Evolutionary conservation across 2,888 invertebrate genomes (phyloP).

Genomic region (Caenorhabditis sp.): DNA sequence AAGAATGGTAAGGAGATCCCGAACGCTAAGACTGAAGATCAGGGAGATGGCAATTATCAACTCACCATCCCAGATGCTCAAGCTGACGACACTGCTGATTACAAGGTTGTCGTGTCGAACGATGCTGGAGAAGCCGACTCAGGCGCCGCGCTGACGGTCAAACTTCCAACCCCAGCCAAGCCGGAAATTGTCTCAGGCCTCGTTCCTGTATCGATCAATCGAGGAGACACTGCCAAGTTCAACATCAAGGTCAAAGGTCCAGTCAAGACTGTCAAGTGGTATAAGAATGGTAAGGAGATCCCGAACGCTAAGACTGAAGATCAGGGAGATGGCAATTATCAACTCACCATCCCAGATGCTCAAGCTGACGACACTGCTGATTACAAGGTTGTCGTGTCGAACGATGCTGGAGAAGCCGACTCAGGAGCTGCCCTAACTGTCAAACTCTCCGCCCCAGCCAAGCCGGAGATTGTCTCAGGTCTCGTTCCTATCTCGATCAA

Average conservation of each 20-base stretch:
- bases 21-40: constrained; percentile 50
- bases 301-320: constrained; percentile 63
- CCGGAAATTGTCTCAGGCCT: constrained; percentile 79
- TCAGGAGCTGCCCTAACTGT: constrained; percentile 62
- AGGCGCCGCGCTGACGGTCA: constrained; percentile 53
- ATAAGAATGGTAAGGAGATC: constrained; percentile 71
- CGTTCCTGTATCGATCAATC: constrained; percentile 78
- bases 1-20: constrained; percentile 60
- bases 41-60: constrained; percentile 63
- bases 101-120: constrained; percentile 69
- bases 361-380: constrained; percentile 58
- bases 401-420: constrained; percentile 67
- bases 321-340: constrained; percentile 53
- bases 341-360: constrained; percentile 57
- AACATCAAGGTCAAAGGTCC: constrained; percentile 79
- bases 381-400: constrained; percentile 59
- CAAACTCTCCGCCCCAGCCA: constrained; percentile 38
- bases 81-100: constrained; percentile 69
- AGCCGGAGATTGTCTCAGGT: constrained; percentile 77
- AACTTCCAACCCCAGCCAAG: constrained; percentile 37
- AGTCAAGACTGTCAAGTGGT: constrained; percentile 79
- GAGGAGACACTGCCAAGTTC: constrained; percentile 84
- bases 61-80: constrained; percentile 63
- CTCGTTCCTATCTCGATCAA: constrained; percentile 78
- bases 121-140: constrained; percentile 67